These are phyloP conservation scores for Epinotia demarniana DNA, from an alignment of 2,888 invertebrate species.

Conservation along the genomic window DNA sequence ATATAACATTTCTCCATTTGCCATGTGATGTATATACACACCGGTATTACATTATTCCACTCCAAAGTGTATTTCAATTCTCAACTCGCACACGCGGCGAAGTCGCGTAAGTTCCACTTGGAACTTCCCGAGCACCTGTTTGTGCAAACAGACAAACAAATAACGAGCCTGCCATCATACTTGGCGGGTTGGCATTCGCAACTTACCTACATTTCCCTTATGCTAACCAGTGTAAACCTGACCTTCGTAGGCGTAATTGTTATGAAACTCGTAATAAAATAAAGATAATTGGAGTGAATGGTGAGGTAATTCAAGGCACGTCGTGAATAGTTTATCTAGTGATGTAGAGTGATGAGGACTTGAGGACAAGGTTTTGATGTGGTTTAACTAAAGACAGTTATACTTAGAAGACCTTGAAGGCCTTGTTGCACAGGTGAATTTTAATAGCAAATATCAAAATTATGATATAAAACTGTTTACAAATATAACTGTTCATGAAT, in stretches of 20 bases:
- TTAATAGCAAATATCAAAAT: too few relatives aligned
- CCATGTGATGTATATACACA: neutral
- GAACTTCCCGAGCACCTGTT: conserved; percentile 50
- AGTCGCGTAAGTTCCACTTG: conserved; percentile 27
- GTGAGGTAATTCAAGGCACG: neutral
- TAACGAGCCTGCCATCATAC: conserved; percentile 45
- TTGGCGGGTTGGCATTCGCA: conserved; percentile 4
- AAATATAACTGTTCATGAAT: too few relatives aligned
- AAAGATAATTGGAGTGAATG: neutral
- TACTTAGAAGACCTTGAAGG: too few relatives aligned
- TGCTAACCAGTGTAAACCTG: neutral
- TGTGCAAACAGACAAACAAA: conserved; percentile 55
- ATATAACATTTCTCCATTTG: neutral
- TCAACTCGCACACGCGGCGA: conserved; percentile 4
- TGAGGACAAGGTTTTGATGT: neutral
- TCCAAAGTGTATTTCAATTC: conserved; percentile 17
- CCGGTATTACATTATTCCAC: neutral
- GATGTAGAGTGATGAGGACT: neutral
- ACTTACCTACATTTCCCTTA: neutral
- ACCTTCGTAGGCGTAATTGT: neutral
- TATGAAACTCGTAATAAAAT: too few relatives aligned
- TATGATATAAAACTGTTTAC: too few relatives aligned
- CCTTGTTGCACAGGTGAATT: too few relatives aligned
- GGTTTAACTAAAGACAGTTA: neutral
- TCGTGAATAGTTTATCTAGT: neutral